Evolutionary conservation across 2,888 invertebrate species (phyloP), one percentile per base, ranked within the genome.

Genomic region (Lycia hirtaria): DNA sequence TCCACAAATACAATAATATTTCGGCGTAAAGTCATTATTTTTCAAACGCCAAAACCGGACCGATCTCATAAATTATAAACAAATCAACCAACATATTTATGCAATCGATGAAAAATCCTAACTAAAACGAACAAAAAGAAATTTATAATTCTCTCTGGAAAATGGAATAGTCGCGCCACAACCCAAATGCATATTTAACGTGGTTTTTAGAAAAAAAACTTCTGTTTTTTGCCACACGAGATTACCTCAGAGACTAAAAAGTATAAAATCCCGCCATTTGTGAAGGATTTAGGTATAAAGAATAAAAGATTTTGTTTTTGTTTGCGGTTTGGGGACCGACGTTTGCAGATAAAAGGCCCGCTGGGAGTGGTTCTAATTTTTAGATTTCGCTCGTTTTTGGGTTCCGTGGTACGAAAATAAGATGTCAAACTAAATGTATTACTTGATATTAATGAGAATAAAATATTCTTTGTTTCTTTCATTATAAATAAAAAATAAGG

Each of bases 251-350:
- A 33, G 51, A 51, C 41, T 43, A 12, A 41, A 41, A 41, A 41
- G 47, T 47, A 47, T 35, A 47, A 32, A 47, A 47, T 35, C 47
- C 35, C 12, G 12, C 20, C 26, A 43, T 32, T 52, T 45, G 35
- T 37, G 37, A 22, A 9, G 24, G 43, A 53, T 53, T 45, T 45
- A 17, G 44, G 52, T 53, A 38, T 45, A 28, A 53, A 20, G 20
- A 45, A 53, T 53, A 53, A 44, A 45, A 44, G 5, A 45, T 53
- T 41, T 47, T 24, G 41, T 47, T 54, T 30, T 53, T 40, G 45
- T 53, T 53, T 32, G 45, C 22, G 45, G 33, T 47, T 47, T 32
- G 24, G 28, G 24, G 35, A 26, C 47, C 33, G 12, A 10, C n/a
- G 47, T 17, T 37, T 19, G 30, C 9, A 26, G 54, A 54, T 48